Conservation (phyloP, 2,113 vertebrate species). For the Heterotilapia buettikoferi region DNA sequence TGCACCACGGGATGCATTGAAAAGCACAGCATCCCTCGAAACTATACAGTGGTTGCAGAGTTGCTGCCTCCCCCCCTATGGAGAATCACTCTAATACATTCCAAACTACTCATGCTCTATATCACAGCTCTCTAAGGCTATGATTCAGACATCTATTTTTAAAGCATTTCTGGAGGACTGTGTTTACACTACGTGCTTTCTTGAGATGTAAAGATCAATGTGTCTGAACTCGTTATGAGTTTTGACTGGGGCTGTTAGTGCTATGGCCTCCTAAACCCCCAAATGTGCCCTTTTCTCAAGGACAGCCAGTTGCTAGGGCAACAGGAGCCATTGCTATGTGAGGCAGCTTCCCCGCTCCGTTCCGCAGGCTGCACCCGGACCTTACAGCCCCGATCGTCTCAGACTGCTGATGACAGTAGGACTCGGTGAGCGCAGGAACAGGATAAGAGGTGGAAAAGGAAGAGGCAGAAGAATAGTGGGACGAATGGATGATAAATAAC, state of each 20-base stretch:
- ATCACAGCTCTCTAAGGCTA: not conserved
- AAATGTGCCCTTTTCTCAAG: slow-evolving; percentile 52
- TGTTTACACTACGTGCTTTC: not conserved
- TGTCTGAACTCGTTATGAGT: slow-evolving; percentile 36
- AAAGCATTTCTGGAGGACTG: not conserved
- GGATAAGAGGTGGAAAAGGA: not conserved
- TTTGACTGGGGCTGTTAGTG: slow-evolving; percentile 35
- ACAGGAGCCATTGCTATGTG: slow-evolving; percentile 55
- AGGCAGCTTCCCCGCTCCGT: slow-evolving; percentile 45
- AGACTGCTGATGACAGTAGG: slow-evolving; percentile 55
- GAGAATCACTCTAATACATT: not conserved
- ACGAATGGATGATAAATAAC: slow-evolving; percentile 13
- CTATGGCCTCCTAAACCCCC: slow-evolving; percentile 22
- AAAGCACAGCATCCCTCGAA: not conserved
- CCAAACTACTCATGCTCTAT: not conserved
- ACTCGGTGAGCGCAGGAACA: not conserved
- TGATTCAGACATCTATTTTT: slow-evolving; percentile 11
- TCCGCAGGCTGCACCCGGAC: slow-evolving; percentile 56
- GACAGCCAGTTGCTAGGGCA: slow-evolving; percentile 63
- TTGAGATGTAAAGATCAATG: not conserved
- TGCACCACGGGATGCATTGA: not conserved
- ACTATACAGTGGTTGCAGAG: not conserved
- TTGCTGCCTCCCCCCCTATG: not conserved
- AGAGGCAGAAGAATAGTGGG: not conserved
- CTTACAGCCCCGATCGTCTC: slow-evolving; percentile 24